Conservation (phyloP, 2,888 invertebrate genomes). For the Phyllotreta striolata region DNA sequence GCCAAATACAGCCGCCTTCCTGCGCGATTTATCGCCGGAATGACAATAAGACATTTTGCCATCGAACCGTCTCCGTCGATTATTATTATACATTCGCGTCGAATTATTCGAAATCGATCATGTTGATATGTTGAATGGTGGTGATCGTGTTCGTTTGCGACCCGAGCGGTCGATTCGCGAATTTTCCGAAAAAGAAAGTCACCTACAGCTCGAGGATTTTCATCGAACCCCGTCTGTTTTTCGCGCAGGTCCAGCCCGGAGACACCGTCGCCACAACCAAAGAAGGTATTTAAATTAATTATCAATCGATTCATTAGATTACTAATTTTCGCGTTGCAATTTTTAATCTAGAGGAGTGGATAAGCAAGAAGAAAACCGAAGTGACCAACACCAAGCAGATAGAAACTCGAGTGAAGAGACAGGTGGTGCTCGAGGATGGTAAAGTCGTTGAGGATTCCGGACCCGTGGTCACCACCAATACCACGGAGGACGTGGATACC, state of each 20-base stretch:
- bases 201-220: slow-evolving; percentile 59
- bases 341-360: slow-evolving; percentile 84
- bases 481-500: slow-evolving; percentile 89
- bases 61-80: no score
- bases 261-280: slow-evolving; percentile 86
- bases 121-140: slow-evolving; percentile 66
- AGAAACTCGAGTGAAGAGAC: slow-evolving; percentile 88
- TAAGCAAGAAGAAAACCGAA: slow-evolving; percentile 89
- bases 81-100: no score
- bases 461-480: slow-evolving; percentile 89
- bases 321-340: slow-evolving; percentile 27
- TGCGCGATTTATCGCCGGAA: slow-evolving; percentile 37
- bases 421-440: slow-evolving; percentile 89
- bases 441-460: slow-evolving; percentile 89
- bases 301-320: background rate
- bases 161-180: slow-evolving; percentile 63
- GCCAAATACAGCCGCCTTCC: slow-evolving; percentile 41
- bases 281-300: slow-evolving; percentile 72
- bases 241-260: slow-evolving; percentile 68
- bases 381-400: slow-evolving; percentile 90
- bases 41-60: slow-evolving; percentile 39
- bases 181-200: slow-evolving; percentile 53
- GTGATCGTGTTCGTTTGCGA: slow-evolving; percentile 72
- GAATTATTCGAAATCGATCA: no score
- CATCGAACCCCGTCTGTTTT: slow-evolving; percentile 57